These are phyloP conservation scores for Clepsis dumicolana DNA, from an alignment of 2,888 invertebrate species.

Conservation along the genomic window DNA sequence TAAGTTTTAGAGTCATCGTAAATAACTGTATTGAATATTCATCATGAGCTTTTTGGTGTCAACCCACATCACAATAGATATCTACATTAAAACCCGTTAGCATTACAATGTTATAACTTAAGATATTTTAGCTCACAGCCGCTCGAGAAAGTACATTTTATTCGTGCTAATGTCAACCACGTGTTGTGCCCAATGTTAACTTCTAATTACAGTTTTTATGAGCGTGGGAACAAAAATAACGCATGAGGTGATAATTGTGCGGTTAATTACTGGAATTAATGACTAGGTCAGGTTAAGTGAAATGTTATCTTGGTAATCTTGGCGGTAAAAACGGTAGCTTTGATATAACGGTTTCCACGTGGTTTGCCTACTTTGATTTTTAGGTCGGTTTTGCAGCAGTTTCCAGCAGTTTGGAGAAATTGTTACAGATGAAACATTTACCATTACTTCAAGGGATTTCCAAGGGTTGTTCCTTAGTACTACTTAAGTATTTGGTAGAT, in stretches of 20 bases:
- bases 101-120: background rate
- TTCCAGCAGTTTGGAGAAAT: background rate
- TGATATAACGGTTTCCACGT: slow-evolving; percentile 18
- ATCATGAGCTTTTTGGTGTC: no score
- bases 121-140: background rate
- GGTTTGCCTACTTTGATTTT: slow-evolving; percentile 1
- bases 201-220: slow-evolving; percentile 36
- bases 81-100: no score
- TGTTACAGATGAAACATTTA: background rate
- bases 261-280: slow-evolving; percentile 34
- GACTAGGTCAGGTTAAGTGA: slow-evolving; percentile 23
- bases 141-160: slow-evolving; percentile 34
- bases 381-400: no score
- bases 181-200: slow-evolving; percentile 34
- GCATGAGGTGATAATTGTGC: slow-evolving; percentile 40
- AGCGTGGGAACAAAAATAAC: slow-evolving; percentile 40
- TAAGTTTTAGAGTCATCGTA: no score
- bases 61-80: no score
- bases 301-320: slow-evolving; percentile 36
- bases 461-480: no score
- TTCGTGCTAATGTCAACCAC: slow-evolving; percentile 42
- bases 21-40: no score
- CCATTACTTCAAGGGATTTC: no score
- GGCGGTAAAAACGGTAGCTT: slow-evolving; percentile 41
- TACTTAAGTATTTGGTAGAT: no score